Conservation (phyloP, 1,140 invertebrate species). For the Akabosia matsudoensis region DNA sequence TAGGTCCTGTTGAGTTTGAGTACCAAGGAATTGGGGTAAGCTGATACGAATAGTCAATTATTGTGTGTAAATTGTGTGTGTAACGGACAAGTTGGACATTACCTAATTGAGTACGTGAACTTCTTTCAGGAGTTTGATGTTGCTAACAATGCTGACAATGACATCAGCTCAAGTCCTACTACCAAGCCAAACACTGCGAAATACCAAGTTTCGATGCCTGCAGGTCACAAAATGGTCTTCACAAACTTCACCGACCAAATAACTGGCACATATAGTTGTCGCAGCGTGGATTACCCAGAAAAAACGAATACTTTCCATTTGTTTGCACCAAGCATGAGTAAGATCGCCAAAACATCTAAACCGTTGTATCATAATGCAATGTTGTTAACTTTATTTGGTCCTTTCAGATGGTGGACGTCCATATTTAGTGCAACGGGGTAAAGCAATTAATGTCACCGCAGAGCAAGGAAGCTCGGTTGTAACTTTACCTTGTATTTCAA, state of each 20-base stretch:
- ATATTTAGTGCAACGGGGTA: constrained; percentile 30
- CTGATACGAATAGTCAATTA: neutral
- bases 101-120: neutral
- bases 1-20: constrained; percentile 32
- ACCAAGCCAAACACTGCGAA: neutral
- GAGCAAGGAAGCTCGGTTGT: constrained; percentile 19
- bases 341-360: neutral
- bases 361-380: neutral
- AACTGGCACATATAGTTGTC: constrained; percentile 26
- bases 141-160: neutral
- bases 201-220: constrained; percentile 4
- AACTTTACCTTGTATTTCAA: constrained; percentile 34
- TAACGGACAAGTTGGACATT: neutral
- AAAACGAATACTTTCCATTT: constrained; percentile 32
- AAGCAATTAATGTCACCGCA: constrained; percentile 33
- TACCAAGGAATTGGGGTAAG: constrained; percentile 35
- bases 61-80: neutral
- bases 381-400: too few relatives aligned
- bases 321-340: constrained; percentile 28
- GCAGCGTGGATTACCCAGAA: constrained; percentile 14
- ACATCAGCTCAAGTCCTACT: neutral
- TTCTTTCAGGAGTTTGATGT: neutral
- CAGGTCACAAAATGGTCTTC: constrained; percentile 20
- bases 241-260: constrained; percentile 33
- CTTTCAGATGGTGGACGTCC: constrained; percentile 18